phyloP scores from a whole-genome alignment of 2,113 vertebrate genomes.

The Scalopus aquaticus region DNA sequence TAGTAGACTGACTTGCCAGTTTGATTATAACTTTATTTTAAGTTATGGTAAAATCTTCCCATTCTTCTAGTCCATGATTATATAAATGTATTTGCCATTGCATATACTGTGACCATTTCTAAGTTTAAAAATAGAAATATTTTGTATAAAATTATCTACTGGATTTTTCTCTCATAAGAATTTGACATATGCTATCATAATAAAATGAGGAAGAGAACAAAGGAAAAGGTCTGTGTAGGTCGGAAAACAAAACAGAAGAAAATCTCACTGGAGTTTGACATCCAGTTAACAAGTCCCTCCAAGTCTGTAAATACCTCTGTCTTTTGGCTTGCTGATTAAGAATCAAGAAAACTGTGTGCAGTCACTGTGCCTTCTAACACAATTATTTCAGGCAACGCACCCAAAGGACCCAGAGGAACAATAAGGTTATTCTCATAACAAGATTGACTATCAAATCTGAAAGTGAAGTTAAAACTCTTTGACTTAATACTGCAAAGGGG shows the following conservation, averaged over 20 bases:
- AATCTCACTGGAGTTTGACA: constrained; percentile 35
- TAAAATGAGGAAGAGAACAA: constrained; percentile 28
- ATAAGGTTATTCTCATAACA: constrained; percentile 46
- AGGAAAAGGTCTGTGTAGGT: background rate
- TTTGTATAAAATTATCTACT: background rate
- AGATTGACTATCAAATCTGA: constrained; percentile 10
- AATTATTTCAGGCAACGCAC: constrained; percentile 4
- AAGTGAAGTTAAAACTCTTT: background rate
- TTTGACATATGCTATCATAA: background rate
- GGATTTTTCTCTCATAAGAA: background rate
- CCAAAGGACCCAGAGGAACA: constrained; percentile 7
- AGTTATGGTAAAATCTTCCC: background rate
- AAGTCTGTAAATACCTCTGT: constrained; percentile 35
- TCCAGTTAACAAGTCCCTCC: background rate
- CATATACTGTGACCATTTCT: background rate
- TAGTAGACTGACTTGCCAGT: background rate
- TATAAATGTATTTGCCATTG: background rate
- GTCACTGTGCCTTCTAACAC: background rate
- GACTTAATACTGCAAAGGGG: background rate
- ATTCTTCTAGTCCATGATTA: background rate
- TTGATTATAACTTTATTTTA: background rate
- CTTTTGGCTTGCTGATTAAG: constrained; percentile 29
- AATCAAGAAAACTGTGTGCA: constrained; percentile 25
- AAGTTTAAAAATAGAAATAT: constrained; percentile 1
- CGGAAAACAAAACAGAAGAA: constrained; percentile 46